Evolutionary conservation across 2,888 invertebrate genomes (phyloP), one percentile per base, ranked within the genome.

Genomic region (Coecobrya sp.): DNA sequence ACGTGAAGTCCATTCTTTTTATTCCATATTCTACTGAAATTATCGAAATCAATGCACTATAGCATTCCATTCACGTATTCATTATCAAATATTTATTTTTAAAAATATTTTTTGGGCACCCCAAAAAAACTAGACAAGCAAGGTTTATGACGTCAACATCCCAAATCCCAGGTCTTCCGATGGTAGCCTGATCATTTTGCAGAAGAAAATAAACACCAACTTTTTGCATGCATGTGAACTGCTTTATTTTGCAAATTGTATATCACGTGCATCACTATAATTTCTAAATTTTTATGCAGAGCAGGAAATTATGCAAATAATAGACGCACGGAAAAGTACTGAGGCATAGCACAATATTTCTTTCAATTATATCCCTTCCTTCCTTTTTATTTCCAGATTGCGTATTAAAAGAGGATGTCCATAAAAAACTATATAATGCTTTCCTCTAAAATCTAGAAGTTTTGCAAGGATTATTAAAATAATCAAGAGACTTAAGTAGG

Each of bases 251-350:
- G 42, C 19, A 8, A 7, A 1, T 36, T 73, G 0, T 30, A 36
- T 11, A 45, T 76, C 49, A 76, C 76, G n/a, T 22, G 45, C 25
- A 49, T 0, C 25, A 2, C 22, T 49, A 22, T 45, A 49, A 49
- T 73, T 73, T 73, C 70, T 11, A n/a, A n/a, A 70, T 22, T 76
- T 76, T 45, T 76, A 45, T 76, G 16, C 11, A 11, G 25, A 45
- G 22, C 42, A 73, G 76, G 76, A 76, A 76, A 76, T 76, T 76
- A 49, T 76, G 76, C 25, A 76, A 76, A 49, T 76, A 49, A 0
- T 49, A 49, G 49, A 49, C 49, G 19, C 49, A 76, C 25, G 76
- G 76, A 76, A 76, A 76, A 76, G 25, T 49, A 76, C 76, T n/a
- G 7, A 0, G n/a, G 3, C 1, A 55, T 19, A n/a, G 30, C 36